Base-by-base conservation (phyloP, 2,797 vertebrate genomes). In the Poecilia gillii region DNA sequence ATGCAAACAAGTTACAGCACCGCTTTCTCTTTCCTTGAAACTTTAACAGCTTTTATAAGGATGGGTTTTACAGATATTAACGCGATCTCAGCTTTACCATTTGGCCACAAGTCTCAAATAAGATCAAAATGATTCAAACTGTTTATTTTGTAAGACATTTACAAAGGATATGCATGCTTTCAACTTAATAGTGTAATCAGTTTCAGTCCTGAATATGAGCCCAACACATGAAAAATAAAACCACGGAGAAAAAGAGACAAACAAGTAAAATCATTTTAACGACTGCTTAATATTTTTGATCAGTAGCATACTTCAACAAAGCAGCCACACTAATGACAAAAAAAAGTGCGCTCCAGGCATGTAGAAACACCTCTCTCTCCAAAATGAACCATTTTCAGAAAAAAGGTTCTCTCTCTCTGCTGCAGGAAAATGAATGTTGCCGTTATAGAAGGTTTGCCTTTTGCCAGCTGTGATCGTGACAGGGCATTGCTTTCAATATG, bases 401-500 rank as follows among this genome's bases (percentile, higher is more conserved):
- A 89, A 89, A 88, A 71, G 72, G 73, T 25, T 78, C 86, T 55
- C 68, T 55, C 68, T 59, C 68, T 78, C 49, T 74, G 53, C 80
- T 62, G 70, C 85, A 83, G 82, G 90, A 86, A 90, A 90, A 90
- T 90, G 73, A 87, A 89, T 84, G 78, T 81, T 83, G 87, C 74
- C 41, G 80, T 74, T 89, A 77, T 74, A 86, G 81, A 45, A 78
- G 72, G 82, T 84, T 89, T 84, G 81, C 77, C 78, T 90, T 91
- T 88, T 84, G 71, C 88, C 89, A 90, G 87, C 88, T 92, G 87
- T 90, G 88, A 89, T 83, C 87, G 86, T 92, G 91, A 89, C 85
- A 92, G 84, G 80, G 76, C 87, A 93, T 95, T 93, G 83, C 84
- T 94, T 94, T 91, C 88, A 93, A 93, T 94, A 93, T 94, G 88